Evolutionary conservation across 2,113 vertebrate species (phyloP).

Genomic region (Eulemur macaco): DNA sequence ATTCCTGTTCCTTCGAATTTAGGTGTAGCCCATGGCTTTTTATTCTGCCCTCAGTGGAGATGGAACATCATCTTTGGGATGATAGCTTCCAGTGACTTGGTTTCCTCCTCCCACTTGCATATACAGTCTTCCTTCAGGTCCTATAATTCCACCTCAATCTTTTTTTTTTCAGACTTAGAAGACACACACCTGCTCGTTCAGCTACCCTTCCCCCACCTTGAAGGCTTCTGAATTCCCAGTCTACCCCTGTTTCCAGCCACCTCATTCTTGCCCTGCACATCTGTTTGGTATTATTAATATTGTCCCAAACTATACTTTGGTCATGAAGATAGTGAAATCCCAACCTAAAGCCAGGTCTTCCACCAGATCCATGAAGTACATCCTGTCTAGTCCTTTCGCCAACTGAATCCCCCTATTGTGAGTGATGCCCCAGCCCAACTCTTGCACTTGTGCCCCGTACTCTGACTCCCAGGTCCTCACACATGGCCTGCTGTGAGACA

Average conservation of each 20-base stretch:
- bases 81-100: background rate
- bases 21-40: background rate
- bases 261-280: background rate
- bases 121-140: background rate
- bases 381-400: background rate
- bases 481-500: background rate
- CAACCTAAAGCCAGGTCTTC: background rate
- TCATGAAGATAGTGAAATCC: background rate
- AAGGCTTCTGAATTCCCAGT: background rate
- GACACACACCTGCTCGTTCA: background rate
- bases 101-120: background rate
- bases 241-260: background rate
- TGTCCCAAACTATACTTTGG: background rate
- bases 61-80: background rate
- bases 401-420: background rate
- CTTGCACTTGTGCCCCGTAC: background rate
- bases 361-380: background rate
- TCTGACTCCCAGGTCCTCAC: background rate
- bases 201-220: background rate
- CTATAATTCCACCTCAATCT: background rate
- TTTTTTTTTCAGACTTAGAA: background rate
- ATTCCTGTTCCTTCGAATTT: background rate
- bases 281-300: background rate
- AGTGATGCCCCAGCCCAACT: background rate
- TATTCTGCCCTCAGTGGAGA: background rate